A percentile compares a stretch with the other conserved stretches of the same genome.
These are phyloP conservation scores for Acestrorhynchus altus DNA, from an alignment of 2,797 vertebrate species.

Conservation along the genomic window DNA sequence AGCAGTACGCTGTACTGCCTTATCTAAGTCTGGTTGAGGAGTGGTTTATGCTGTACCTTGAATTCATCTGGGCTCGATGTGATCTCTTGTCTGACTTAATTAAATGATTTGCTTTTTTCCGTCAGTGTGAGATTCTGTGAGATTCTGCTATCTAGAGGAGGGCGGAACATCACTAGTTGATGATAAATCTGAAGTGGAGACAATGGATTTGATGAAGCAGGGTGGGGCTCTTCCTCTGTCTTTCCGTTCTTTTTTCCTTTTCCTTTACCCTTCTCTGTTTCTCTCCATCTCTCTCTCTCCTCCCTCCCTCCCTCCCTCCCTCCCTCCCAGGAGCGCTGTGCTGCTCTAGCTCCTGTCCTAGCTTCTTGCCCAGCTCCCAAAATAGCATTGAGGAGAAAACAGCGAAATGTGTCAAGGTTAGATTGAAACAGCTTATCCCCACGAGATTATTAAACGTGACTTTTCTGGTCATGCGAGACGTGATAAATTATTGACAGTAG, in stretches of 20 bases:
- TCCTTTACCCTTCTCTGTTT: constrained; percentile 31
- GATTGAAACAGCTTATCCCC: constrained; percentile 58
- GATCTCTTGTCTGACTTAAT: constrained; percentile 34
- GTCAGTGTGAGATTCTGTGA: neutral
- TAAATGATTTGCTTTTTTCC: constrained; percentile 32
- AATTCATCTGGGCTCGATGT: constrained; percentile 23
- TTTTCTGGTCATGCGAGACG: constrained; percentile 49
- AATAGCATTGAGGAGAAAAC: constrained; percentile 60
- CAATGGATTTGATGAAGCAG: constrained; percentile 22
- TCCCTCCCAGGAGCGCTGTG: constrained; percentile 45
- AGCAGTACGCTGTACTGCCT: neutral
- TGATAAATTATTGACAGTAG: constrained; percentile 58
- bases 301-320: neutral
- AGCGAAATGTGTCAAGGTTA: constrained; percentile 67
- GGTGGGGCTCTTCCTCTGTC: constrained; percentile 14
- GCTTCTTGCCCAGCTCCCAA: constrained; percentile 51
- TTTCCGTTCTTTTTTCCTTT: constrained; percentile 23
- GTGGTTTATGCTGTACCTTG: constrained; percentile 21
- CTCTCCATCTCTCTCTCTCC: neutral
- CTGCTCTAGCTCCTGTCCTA: constrained; percentile 54
- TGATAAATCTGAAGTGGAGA: constrained; percentile 29
- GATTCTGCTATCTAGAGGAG: neutral
- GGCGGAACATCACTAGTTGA: neutral
- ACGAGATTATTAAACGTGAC: constrained; percentile 58
- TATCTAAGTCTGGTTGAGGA: constrained; percentile 30